Conservation (phyloP, 2,888 invertebrate species). For the Noctua fimbriata region DNA sequence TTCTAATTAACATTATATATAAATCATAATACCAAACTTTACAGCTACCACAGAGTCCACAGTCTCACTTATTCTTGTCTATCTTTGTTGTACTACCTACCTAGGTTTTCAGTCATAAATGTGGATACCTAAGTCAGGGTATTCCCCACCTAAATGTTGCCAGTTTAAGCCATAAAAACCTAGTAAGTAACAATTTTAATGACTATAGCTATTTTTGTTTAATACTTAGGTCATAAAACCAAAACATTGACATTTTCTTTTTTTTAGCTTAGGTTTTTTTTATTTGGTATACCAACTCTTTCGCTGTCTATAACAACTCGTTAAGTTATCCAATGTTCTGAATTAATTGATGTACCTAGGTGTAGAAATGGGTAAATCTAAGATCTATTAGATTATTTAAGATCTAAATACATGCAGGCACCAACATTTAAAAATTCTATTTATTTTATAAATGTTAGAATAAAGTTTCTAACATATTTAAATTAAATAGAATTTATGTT, state of each 20-base stretch:
- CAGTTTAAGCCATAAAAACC: slow-evolving; percentile 27
- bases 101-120: slow-evolving; percentile 16
- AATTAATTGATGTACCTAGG: neutral
- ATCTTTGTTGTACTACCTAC: slow-evolving; percentile 1
- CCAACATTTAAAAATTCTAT: neutral
- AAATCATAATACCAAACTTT: neutral
- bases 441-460: neutral
- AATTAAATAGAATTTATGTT: too few relatives aligned
- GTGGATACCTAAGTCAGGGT: slow-evolving; percentile 13
- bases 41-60: neutral
- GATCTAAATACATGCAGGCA: neutral
- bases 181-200: slow-evolving; percentile 4
- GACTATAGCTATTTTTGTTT: neutral
- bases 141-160: slow-evolving; percentile 52
- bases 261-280: too few relatives aligned
- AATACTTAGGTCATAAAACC: neutral
- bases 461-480: too few relatives aligned
- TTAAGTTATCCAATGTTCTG: neutral
- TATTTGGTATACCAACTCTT: neutral
- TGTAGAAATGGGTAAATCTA: neutral
- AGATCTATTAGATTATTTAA: neutral
- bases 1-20: neutral
- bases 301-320: neutral
- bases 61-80: neutral
- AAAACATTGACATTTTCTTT: neutral